Base-by-base conservation (phyloP, 2,888 invertebrate species). In the Laothoe populi region DNA sequence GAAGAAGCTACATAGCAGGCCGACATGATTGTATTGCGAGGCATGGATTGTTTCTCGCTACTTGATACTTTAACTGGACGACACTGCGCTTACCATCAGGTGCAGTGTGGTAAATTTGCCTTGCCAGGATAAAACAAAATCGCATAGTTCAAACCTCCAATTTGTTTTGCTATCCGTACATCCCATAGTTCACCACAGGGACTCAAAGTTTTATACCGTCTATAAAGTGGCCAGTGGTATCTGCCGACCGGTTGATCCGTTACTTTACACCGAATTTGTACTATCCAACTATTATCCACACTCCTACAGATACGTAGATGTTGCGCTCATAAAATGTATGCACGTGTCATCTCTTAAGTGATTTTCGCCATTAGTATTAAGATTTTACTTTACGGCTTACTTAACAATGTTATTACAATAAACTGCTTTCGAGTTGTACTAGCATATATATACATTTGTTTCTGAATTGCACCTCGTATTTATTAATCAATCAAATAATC, bases 181-280 rank as follows among this genome's bases (percentile, higher is more conserved):
- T 23, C 13, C 1, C 57, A 58, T 58, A 58, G 40, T 42, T 58
- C 57, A 58, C 57, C 40, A 21, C 40, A 21, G 57, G 57, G 57
- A 58, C 40, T 58, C 57, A 58, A 58, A 58, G 57, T 58, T 58
- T 58, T 58, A 58, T 40, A 58, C 57, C 57, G 57, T 58, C 57
- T 42, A 58, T 58, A 58, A 58, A 58, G 40, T 42, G 57, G 57
- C 11, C 57, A 2, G 57, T 40, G 57, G 38, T 57, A 57, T 57
- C 57, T 40, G 57, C 57, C 40, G 38, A 58, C 57, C 40, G 42
- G 40, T 23, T 38, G 38, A 57, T 57, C 57, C 57, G 57, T 58
- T 42, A 58, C 40, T 58, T 58, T 58, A 58, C 57, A 58, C 57
- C 57, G 57, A 58, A 58, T 58, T 58, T 42, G 38, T 58, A 40